These are phyloP conservation scores for Theretra japonica DNA, from an alignment of 2,888 invertebrate species.

Conservation along the genomic window DNA sequence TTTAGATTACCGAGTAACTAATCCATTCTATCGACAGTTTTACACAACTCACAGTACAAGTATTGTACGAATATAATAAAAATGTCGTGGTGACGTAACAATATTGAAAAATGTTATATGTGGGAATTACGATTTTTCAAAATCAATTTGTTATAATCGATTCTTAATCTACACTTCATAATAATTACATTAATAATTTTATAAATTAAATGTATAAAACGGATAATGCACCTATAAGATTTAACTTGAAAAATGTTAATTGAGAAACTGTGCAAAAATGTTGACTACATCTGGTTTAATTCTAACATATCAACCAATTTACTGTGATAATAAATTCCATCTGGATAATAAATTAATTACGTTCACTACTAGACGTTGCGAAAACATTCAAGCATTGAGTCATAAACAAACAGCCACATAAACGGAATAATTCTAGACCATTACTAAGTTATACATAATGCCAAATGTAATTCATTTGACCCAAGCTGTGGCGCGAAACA, in stretches of 20 bases:
- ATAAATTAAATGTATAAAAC: not conserved
- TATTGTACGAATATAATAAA: too few species aligned
- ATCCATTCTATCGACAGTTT: not conserved
- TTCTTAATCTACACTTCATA: too few species aligned
- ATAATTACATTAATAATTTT: too few species aligned
- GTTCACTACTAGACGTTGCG: not conserved
- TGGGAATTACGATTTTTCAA: too few species aligned
- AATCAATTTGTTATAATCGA: too few species aligned
- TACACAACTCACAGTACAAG: too few species aligned
- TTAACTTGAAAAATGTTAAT: not conserved
- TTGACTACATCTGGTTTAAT: too few species aligned
- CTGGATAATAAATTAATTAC: conserved; percentile 6
- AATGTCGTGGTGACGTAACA: too few species aligned
- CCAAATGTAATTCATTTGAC: conserved; percentile 6
- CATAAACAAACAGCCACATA: conserved; percentile 10
- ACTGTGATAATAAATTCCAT: not conserved
- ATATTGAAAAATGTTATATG: too few species aligned
- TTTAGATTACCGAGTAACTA: not conserved
- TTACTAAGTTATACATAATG: not conserved
- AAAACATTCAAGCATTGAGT: conserved; percentile 13
- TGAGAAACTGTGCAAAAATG: not conserved
- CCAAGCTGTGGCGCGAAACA: not conserved
- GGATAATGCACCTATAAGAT: not conserved
- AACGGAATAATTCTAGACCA: conserved; percentile 18
- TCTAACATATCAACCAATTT: not conserved